These are phyloP conservation scores for Drosophila demipolita DNA, from an alignment of 2,888 invertebrate genomes.

Conservation along the genomic window DNA sequence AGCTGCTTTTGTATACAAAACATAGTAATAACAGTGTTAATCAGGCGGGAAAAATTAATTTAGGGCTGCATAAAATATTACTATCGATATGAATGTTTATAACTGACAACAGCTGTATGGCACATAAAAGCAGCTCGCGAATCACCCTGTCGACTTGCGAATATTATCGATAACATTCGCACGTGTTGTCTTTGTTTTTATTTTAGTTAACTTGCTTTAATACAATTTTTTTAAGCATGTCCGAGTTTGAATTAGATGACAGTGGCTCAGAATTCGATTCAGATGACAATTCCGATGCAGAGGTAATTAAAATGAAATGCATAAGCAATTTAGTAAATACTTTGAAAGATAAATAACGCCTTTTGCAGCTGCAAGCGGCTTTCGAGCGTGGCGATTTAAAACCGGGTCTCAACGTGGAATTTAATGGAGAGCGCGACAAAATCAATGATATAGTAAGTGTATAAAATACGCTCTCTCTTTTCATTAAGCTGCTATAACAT, in stretches of 20 bases:
- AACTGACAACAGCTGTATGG: constrained; percentile 19
- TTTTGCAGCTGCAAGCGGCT: constrained; percentile 93
- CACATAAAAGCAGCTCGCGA: neutral
- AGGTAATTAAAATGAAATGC: constrained; percentile 66
- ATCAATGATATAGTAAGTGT: constrained; percentile 91
- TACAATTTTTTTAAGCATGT: constrained; percentile 54
- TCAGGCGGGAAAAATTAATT: constrained; percentile 16
- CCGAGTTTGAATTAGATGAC: constrained; percentile 71
- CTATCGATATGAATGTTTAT: neutral
- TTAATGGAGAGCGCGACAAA: constrained; percentile 86
- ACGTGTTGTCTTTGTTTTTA: constrained; percentile 73
- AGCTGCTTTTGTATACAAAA: neutral
- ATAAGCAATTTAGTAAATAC: neutral
- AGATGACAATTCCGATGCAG: constrained; percentile 82
- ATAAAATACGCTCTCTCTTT: rapidly evolving
- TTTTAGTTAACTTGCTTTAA: constrained; percentile 31
- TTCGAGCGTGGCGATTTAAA: constrained; percentile 94
- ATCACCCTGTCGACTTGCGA: constrained; percentile 26
- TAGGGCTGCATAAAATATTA: neutral
- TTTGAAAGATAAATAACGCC: neutral
- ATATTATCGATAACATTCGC: constrained; percentile 49
- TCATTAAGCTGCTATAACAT: neutral
- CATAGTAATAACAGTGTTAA: neutral
- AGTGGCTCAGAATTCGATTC: constrained; percentile 81
- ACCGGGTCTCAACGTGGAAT: constrained; percentile 92